Conservation (phyloP, 2,797 vertebrate species). For the Leucoraja ocellata region DNA sequence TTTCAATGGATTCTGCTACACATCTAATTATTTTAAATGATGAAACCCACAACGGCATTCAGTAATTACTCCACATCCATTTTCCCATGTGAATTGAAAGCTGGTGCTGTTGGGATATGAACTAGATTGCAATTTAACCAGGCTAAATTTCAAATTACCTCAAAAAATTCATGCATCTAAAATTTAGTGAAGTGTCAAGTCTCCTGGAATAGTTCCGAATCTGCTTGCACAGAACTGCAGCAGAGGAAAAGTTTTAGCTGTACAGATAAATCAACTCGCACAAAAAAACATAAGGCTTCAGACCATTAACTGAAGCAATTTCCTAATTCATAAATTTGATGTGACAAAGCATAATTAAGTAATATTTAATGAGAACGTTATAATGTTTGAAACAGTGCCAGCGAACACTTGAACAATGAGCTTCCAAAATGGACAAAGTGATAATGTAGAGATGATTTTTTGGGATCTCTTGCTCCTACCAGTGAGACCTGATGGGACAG, state of each 20-base stretch:
- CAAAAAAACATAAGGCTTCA: neutral
- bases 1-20: constrained; percentile 24
- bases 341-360: neutral
- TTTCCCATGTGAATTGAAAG: constrained; percentile 28
- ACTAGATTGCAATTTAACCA: constrained; percentile 5
- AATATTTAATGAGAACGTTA: neutral
- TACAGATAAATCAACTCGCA: neutral
- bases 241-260: neutral
- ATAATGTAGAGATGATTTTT: too few relatives aligned
- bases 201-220: neutral
- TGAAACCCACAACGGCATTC: constrained; percentile 6
- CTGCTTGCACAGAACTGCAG: neutral
- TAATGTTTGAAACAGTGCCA: too few relatives aligned
- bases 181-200: neutral
- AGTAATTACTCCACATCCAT: constrained; percentile 20
- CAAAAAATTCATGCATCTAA: neutral
- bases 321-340: constrained; percentile 2
- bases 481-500: too few relatives aligned
- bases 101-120: neutral
- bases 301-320: neutral
- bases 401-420: too few relatives aligned
- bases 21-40: constrained; percentile 34
- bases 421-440: too few relatives aligned
- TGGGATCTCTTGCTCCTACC: too few relatives aligned
- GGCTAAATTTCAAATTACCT: neutral